Percentiles rank a stretch among this genome's conserved stretches.
Evolutionary conservation across 2,888 invertebrate genomes (phyloP).

Genomic region (Stenichneumon culpator): DNA sequence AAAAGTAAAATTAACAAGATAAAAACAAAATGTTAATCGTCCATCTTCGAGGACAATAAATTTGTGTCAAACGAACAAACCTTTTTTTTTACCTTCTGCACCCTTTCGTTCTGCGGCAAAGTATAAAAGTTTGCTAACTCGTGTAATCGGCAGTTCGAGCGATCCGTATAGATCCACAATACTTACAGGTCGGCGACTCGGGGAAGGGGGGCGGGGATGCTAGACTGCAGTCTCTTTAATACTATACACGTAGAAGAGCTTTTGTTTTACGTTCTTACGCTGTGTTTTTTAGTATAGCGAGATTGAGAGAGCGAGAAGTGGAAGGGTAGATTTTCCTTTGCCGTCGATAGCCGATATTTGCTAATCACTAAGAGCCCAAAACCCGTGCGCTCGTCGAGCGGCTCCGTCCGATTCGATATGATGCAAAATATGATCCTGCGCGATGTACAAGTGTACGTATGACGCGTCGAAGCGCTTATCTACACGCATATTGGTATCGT

Average conservation of each 20-base stretch:
- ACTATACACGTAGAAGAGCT: conserved; percentile 11
- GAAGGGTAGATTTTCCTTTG: conserved; percentile 45
- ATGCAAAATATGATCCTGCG: conserved; percentile 28
- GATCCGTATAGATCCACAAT: background rate
- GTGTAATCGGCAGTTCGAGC: background rate
- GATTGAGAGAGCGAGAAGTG: background rate
- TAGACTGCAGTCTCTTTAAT: conserved; percentile 9
- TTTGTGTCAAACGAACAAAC: no score
- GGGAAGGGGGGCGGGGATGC: background rate
- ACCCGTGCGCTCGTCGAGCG: conserved; percentile 66
- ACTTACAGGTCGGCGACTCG: background rate
- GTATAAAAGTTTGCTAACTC: background rate
- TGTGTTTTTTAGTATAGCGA: conserved; percentile 32
- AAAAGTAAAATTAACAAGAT: background rate
- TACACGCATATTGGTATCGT: conserved; percentile 26
- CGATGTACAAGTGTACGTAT: conserved; percentile 18
- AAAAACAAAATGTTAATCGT: background rate
- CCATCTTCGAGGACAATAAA: no score
- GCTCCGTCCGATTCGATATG: conserved; percentile 29
- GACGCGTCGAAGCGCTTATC: conserved; percentile 39
- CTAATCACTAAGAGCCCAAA: conserved; percentile 79
- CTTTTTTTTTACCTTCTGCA: background rate
- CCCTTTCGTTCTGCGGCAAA: background rate
- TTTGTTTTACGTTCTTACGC: conserved; percentile 22
- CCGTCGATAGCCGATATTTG: conserved; percentile 73